Percentiles rank a stretch among this genome's conserved stretches.
Conservation (phyloP, 1,140 invertebrate genomes). For the Trichoplusia ni region DNA sequence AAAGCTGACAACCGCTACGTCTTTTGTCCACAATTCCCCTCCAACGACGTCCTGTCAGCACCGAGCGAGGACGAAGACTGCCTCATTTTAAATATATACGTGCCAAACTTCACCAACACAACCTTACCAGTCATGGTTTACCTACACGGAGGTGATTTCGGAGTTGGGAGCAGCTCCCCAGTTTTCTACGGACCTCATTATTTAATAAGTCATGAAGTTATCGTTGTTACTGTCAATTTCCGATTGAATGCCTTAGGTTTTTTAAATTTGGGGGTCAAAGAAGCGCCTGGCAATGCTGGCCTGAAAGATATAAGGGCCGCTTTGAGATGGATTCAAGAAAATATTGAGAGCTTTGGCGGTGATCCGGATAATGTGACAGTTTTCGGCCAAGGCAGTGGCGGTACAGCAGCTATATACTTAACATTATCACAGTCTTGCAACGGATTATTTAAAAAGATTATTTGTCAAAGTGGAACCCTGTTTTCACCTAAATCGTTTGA, state of each 20-base stretch:
- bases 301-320: constrained; percentile 83
- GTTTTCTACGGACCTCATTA: constrained; percentile 81
- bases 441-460: constrained; percentile 82
- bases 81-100: constrained; percentile 84
- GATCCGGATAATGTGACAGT: constrained; percentile 85
- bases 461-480: constrained; percentile 62
- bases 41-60: constrained; percentile 58
- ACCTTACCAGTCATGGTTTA: constrained; percentile 84
- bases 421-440: constrained; percentile 83
- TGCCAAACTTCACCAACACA: constrained; percentile 68
- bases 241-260: constrained; percentile 85
- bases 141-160: constrained; percentile 85
- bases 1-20: constrained; percentile 62
- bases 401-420: constrained; percentile 81
- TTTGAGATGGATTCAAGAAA: constrained; percentile 85
- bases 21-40: constrained; percentile 66
- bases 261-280: constrained; percentile 82
- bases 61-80: constrained; percentile 82
- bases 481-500: constrained; percentile 68
- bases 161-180: constrained; percentile 76
- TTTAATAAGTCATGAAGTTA: constrained; percentile 78
- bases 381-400: constrained; percentile 84
- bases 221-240: constrained; percentile 83
- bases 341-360: constrained; percentile 85
- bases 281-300: constrained; percentile 75